A percentile compares a stretch with the other conserved stretches of the same genome.
phyloP scores from a whole-genome alignment of 1,140 invertebrate species.

The Aphelenchoides avenae region DNA sequence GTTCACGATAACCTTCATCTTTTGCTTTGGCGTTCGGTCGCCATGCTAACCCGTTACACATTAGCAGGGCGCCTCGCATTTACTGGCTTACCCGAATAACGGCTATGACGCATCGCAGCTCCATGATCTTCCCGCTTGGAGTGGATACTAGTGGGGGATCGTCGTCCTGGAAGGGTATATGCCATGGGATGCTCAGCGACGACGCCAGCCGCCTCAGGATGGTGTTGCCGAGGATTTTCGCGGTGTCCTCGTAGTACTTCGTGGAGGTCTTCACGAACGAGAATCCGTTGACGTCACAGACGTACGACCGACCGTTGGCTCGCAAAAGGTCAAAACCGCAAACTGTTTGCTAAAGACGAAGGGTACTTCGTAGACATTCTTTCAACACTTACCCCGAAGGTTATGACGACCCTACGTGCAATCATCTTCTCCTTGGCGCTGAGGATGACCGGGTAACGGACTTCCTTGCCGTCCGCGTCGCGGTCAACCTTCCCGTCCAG shows the following conservation, averaged over 20 bases:
- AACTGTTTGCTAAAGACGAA: slow-evolving; percentile 76
- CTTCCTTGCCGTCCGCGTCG: slow-evolving; percentile 96
- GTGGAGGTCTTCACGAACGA: slow-evolving; percentile 99
- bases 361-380: neutral
- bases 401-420: slow-evolving; percentile 90
- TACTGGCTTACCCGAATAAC: slow-evolving; percentile 71
- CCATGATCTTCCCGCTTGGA: slow-evolving; percentile 99
- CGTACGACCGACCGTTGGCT: slow-evolving; percentile 95
- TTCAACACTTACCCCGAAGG: slow-evolving; percentile 72
- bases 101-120: slow-evolving; percentile 92
- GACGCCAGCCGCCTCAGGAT: slow-evolving; percentile 49
- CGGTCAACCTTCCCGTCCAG: slow-evolving; percentile 87
- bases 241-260: slow-evolving; percentile 99
- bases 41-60: slow-evolving; percentile 74
- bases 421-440: slow-evolving; percentile 98
- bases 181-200: slow-evolving; percentile 63
- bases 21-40: slow-evolving; percentile 97
- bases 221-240: slow-evolving; percentile 77
- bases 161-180: slow-evolving; percentile 62
- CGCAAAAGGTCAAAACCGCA: slow-evolving; percentile 97
- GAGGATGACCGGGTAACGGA: slow-evolving; percentile 94
- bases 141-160: slow-evolving; percentile 98
- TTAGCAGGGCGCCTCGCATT: too few species aligned
- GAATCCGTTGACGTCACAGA: slow-evolving; percentile 95
- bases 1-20: slow-evolving; percentile 99